Evolutionary conservation across 2,113 vertebrate genomes (phyloP), one percentile per base, ranked within the genome.

Genomic region (Andinoacara biseriatus): DNA sequence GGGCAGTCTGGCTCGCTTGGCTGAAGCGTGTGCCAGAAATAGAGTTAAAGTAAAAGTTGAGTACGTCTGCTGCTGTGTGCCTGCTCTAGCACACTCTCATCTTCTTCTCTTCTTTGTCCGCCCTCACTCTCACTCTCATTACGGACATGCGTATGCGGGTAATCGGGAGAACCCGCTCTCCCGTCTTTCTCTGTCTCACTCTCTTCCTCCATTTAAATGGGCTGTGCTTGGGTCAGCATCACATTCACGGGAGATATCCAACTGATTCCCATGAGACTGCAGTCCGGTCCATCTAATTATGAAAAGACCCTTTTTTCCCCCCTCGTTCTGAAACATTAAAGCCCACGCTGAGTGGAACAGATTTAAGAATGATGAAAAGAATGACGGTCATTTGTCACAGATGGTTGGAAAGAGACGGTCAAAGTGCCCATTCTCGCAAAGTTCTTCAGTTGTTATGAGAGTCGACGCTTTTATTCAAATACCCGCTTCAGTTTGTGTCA

Each of bases 301-400:
- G 31, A 79, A 62, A 8, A 74, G 31, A 81, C 20, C 31, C 7
- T 33, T 58, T 59, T 33, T 63, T 54, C 35, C 33, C n/a, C 57
- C 40, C 24, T 62, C 46, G 3, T 59, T 80, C 80, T 49, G 31
- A 83, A 89, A 78, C 82, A 83, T 69, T 74, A 83, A 76, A 87
- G 78, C 77, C 56, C 33, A 57, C 54, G 0, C 75, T 11, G 26
- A 85, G 81, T 76, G 14, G 83, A 90, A 61, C 84, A 82, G 78
- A 90, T 91, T 33, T 88, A 54, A 82, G 80, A 40, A 15, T 38
- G 58, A 90, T 83, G 83, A 82, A 78, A 80, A 58, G 22, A 72
- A 86, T n/a, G 65, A 31, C 54, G 57, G 78, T 58, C 82, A 54
- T 91, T 93, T 86, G 88, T 89, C 86, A 46, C 86, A 87, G 87